Base-by-base conservation (phyloP, 2,113 vertebrate species). In the Hyperopisus bebe region DNA sequence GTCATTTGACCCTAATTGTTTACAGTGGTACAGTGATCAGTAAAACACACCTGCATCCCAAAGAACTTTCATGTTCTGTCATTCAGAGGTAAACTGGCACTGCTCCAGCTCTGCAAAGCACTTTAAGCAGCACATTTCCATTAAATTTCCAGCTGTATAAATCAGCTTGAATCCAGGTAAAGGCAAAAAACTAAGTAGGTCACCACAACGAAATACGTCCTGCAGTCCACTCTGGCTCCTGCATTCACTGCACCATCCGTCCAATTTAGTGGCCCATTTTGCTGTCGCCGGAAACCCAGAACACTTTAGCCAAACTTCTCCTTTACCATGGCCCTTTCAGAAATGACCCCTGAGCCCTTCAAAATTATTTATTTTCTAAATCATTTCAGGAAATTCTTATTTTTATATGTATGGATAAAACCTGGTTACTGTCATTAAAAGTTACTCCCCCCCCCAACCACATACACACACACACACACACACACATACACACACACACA, bases 121-220 rank as follows among this genome's bases (percentile, higher is more conserved):
- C 27, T 13, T 10, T 70, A 70, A 70, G 1, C 31, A 35, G 5
- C 27, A 74, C 9, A 1, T 3, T 74, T 35, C 10, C 31, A 31
- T 77, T 35, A 15, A 39, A 77, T 77, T 77, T 77, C 70, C 70
- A 39, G 70, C 31, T 77, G 70, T 6, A 77, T 6, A 39, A 39
- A 77, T 39, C 31, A 77, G 70, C 70, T 77, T 77, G 70, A 77
- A 77, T 77, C 70, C 70, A 77, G 70, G 70, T 77, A 77, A 77
- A 77, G 15, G 31, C 3, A 77, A n/a, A 17, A 31, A 39, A 39
- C 51, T 53, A 70, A 77, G 4, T 17, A 77, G 31, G 70, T 39
- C 70, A 39, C 11, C 70, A 77, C 11, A 5, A 6, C 27, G 31
- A 35, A 77, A 39, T 11, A 77, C 15, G 8, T 31, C 17, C 51